phyloP scores from a whole-genome alignment of 2,888 invertebrate species.

The Ennomos erosarius region DNA sequence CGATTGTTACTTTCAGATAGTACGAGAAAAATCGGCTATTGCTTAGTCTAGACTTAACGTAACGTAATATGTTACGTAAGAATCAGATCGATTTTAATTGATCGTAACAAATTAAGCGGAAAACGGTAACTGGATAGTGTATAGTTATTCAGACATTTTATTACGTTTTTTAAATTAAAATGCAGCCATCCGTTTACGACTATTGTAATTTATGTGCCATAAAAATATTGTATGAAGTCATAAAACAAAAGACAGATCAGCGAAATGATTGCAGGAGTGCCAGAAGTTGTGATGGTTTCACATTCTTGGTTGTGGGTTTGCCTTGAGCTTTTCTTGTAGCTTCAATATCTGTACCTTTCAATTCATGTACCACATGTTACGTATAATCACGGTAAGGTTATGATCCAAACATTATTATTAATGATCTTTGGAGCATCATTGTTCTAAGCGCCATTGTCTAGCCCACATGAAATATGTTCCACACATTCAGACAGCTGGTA shows the following conservation, averaged over 20 bases:
- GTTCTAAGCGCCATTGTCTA: conserved; percentile 25
- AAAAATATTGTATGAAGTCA: too few relatives aligned
- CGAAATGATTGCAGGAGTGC: too few relatives aligned
- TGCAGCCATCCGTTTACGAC: conserved; percentile 1
- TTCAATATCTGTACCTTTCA: conserved; percentile 13
- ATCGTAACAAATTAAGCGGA: conserved; percentile 20
- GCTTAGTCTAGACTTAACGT: conserved; percentile 26
- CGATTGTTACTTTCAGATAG: conserved; percentile 43
- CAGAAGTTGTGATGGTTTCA: too few relatives aligned
- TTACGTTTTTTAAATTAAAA: conserved; percentile 15
- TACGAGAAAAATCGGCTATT: conserved; percentile 33
- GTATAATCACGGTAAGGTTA: conserved; percentile 19
- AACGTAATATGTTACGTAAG: conserved; percentile 24
- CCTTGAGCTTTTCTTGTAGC: conserved; percentile 15
- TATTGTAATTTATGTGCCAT: not conserved
- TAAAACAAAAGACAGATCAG: too few relatives aligned
- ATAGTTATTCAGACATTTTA: not conserved
- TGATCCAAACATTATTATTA: conserved; percentile 24
- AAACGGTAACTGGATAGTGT: conserved; percentile 11
- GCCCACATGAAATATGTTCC: conserved; percentile 21
- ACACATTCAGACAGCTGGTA: conserved; percentile 12
- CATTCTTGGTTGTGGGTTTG: not conserved
- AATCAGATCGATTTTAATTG: conserved; percentile 17
- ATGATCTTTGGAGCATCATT: conserved; percentile 22
- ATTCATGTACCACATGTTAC: conserved; percentile 11